A percentile compares a stretch with the other conserved stretches of the same genome.
Conservation (phyloP, 30 jellyfish, hydroid and myxozoan species). For the Aurelia coerulea region DNA sequence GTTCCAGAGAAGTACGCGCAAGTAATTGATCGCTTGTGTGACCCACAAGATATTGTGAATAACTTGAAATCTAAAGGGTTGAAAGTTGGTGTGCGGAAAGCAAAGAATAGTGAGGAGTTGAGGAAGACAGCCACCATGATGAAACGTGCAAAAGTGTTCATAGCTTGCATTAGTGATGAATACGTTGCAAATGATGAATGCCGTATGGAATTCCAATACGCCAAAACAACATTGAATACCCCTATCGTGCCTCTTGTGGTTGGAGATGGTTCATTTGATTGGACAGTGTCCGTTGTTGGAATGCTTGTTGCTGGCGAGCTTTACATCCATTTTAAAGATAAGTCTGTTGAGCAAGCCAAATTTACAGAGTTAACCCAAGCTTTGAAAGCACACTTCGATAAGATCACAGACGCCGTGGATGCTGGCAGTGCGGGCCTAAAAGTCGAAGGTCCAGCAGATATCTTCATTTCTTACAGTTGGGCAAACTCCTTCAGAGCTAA, state of each 20-base stretch:
- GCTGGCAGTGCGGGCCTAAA: slow-evolving; percentile 9
- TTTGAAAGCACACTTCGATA: slow-evolving; percentile 50
- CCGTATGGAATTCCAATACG: slow-evolving; percentile 84
- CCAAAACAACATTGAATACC: slow-evolving; percentile 67
- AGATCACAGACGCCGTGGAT: slow-evolving; percentile 29
- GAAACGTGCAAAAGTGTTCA: slow-evolving; percentile 74
- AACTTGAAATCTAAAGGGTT: slow-evolving; percentile 51
- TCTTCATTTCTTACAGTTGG: slow-evolving; percentile 87
- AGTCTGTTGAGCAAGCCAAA: slow-evolving; percentile 54
- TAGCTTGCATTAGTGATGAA: slow-evolving; percentile 87
- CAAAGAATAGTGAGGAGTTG: slow-evolving; percentile 42
- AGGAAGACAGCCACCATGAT: slow-evolving; percentile 51
- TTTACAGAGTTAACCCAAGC: slow-evolving; percentile 52
- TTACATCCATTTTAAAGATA: slow-evolving; percentile 80
- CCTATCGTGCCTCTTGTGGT: slow-evolving; percentile 84
- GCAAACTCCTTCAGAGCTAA: slow-evolving; percentile 69
- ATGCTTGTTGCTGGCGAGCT: slow-evolving; percentile 87
- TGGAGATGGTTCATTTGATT: slow-evolving; percentile 85
- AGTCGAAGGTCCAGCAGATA: slow-evolving; percentile 62
- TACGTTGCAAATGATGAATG: slow-evolving; percentile 76
- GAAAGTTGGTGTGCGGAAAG: slow-evolving; percentile 53
- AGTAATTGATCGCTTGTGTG: slow-evolving; percentile 58
- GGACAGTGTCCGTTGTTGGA: slow-evolving; percentile 82
- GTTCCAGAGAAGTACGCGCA: slow-evolving; percentile 18
- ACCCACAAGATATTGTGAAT: slow-evolving; percentile 60